A percentile compares a stretch with the other conserved stretches of the same genome.
These are phyloP conservation scores for Pseudobourletiella spinata DNA, from an alignment of 1,140 invertebrate species.

Conservation along the genomic window DNA sequence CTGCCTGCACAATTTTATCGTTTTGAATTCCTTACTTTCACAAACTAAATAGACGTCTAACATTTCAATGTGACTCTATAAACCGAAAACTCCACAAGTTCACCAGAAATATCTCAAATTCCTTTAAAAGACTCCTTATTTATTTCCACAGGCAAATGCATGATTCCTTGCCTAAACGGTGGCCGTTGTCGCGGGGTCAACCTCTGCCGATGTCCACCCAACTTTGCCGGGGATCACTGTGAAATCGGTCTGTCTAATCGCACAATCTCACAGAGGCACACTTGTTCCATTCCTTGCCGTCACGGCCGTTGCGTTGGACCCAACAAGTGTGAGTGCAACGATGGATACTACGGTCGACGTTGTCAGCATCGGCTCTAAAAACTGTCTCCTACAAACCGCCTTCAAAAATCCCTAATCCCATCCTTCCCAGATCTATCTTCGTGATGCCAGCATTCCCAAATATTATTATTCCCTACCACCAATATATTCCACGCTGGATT, in stretches of 20 bases:
- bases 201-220: constrained; percentile 63
- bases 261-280: constrained; percentile 51
- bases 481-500: background rate
- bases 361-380: constrained; percentile 45
- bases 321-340: constrained; percentile 60
- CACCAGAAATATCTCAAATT: too few relatives aligned
- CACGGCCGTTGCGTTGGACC: constrained; percentile 60
- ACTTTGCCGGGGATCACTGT: constrained; percentile 72
- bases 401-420: background rate
- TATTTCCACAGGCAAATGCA: constrained; percentile 62
- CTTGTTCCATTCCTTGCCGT: constrained; percentile 56
- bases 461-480: background rate
- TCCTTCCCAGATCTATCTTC: background rate
- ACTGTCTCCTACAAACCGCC: background rate
- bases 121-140: background rate
- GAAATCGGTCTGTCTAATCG: constrained; percentile 52
- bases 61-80: background rate
- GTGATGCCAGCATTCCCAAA: background rate
- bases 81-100: background rate
- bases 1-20: too few relatives aligned
- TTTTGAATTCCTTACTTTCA: too few relatives aligned
- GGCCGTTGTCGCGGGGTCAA: constrained; percentile 76
- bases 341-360: constrained; percentile 60
- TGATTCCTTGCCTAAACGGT: constrained; percentile 76
- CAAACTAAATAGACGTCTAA: background rate